phyloP scores from a whole-genome alignment of 2,797 vertebrate genomes.

The Uromys caudimaculatus region DNA sequence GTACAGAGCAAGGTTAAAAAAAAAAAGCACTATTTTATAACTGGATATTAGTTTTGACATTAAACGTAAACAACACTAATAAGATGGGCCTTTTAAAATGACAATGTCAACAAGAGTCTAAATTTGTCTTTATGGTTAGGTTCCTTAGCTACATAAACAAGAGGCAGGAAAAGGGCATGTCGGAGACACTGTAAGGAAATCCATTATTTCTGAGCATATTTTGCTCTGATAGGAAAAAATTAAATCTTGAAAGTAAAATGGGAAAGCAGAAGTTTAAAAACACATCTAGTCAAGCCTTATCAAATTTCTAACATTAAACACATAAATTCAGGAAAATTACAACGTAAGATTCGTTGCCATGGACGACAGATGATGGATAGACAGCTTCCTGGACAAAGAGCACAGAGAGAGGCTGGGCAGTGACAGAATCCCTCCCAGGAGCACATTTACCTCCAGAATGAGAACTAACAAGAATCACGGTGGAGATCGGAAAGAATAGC shows the following conservation, averaged over 20 bases:
- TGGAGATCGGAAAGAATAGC: neutral
- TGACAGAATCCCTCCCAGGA: constrained; percentile 17
- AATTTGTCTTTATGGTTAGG: constrained; percentile 63
- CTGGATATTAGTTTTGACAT: constrained; percentile 40
- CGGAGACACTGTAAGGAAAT: constrained; percentile 61
- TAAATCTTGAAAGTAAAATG: constrained; percentile 67
- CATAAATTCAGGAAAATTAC: constrained; percentile 61
- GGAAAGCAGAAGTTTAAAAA: constrained; percentile 67
- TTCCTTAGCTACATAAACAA: constrained; percentile 53
- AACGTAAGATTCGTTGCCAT: constrained; percentile 58
- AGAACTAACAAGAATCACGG: neutral
- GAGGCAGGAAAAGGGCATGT: constrained; percentile 24
- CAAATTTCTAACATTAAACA: constrained; percentile 58
- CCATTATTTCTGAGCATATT: constrained; percentile 58
- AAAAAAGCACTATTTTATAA: constrained; percentile 46
- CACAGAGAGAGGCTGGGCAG: constrained; percentile 9
- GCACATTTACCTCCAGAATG: neutral
- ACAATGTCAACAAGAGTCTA: constrained; percentile 53
- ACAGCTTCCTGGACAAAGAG: constrained; percentile 77
- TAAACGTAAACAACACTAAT: constrained; percentile 51
- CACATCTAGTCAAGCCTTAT: constrained; percentile 50
- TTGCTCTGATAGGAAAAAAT: constrained; percentile 53
- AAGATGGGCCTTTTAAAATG: constrained; percentile 72
- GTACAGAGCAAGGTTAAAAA: neutral
- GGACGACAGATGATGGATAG: constrained; percentile 42